Evolutionary conservation across 2,113 vertebrate species (phyloP).

Genomic region (Toxotes chatareus): DNA sequence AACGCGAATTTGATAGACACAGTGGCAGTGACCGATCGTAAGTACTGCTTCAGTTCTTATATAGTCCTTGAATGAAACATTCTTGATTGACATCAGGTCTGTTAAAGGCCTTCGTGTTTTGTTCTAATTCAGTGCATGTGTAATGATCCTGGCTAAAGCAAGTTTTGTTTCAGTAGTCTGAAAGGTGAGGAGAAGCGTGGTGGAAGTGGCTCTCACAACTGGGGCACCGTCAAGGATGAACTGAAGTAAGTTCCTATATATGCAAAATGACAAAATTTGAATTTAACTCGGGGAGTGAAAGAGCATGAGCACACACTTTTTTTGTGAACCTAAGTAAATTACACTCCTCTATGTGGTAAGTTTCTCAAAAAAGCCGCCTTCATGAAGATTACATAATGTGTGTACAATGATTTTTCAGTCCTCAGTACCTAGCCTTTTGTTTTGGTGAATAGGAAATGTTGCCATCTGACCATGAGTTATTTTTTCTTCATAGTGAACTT

Average conservation of each 20-base stretch:
- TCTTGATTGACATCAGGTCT: not conserved
- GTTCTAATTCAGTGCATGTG: not conserved
- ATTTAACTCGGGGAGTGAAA: not conserved
- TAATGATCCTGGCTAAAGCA: conserved; percentile 61
- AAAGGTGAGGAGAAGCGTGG: conserved; percentile 98
- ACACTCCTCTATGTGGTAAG: not conserved
- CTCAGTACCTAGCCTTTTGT: not conserved
- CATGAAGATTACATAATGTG: too few species aligned
- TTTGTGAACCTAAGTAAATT: not conserved
- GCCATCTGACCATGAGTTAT: not conserved
- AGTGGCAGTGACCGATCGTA: conserved; percentile 98
- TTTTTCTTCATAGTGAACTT: conserved; percentile 87
- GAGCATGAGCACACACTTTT: not conserved
- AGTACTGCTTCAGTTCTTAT: conserved; percentile 70
- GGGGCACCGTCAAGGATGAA: conserved; percentile 99
- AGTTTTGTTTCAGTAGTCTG: conserved; percentile 93
- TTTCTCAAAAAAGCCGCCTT: too few species aligned
- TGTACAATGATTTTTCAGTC: too few species aligned
- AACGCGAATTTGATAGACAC: conserved; percentile 98
- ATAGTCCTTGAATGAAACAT: not conserved
- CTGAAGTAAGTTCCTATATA: conserved; percentile 86
- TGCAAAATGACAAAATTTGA: not conserved
- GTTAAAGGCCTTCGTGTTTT: not conserved
- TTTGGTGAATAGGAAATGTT: not conserved
- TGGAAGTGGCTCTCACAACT: conserved; percentile 98